Conservation (phyloP, 1,140 invertebrate species). For the Tetranychus urticae region DNA sequence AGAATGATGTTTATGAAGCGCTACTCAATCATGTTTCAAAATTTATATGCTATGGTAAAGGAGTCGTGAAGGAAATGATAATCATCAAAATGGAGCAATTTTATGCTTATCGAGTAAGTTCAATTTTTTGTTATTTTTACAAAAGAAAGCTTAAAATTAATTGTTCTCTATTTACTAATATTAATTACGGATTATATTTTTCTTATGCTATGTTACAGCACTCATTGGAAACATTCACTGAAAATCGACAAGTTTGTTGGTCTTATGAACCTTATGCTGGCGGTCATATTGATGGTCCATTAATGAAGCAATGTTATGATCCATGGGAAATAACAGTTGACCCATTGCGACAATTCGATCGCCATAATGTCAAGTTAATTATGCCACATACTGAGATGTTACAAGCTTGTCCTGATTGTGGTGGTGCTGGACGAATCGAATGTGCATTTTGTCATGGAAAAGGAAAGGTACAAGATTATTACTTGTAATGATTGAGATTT, state of each 20-base stretch:
- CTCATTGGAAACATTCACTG: slow-evolving; percentile 31
- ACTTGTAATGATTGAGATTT: no score
- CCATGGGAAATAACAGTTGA: slow-evolving; percentile 29
- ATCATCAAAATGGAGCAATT: slow-evolving; percentile 25
- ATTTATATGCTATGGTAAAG: slow-evolving; percentile 30
- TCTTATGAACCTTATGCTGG: slow-evolving; percentile 27
- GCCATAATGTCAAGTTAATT: slow-evolving; percentile 23
- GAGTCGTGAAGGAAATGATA: slow-evolving; percentile 25
- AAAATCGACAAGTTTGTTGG: slow-evolving; percentile 30
- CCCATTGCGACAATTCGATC: slow-evolving; percentile 23
- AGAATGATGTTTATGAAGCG: slow-evolving; percentile 25
- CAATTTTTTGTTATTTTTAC: background rate
- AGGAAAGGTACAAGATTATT: slow-evolving; percentile 14
- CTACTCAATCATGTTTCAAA: slow-evolving; percentile 23
- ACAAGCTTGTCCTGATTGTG: slow-evolving; percentile 30
- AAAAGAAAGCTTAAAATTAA: background rate
- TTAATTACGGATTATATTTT: background rate
- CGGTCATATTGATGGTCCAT: slow-evolving; percentile 10
- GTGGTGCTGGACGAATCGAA: slow-evolving; percentile 24
- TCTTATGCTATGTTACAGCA: slow-evolving; percentile 18
- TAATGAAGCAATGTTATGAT: slow-evolving; percentile 24
- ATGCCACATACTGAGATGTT: slow-evolving; percentile 32
- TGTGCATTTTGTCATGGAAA: slow-evolving; percentile 28
- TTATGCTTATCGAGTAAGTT: slow-evolving; percentile 28
- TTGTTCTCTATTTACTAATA: no score